Base-by-base conservation (phyloP, 2,113 vertebrate genomes). In the Carassius auratus region DNA sequence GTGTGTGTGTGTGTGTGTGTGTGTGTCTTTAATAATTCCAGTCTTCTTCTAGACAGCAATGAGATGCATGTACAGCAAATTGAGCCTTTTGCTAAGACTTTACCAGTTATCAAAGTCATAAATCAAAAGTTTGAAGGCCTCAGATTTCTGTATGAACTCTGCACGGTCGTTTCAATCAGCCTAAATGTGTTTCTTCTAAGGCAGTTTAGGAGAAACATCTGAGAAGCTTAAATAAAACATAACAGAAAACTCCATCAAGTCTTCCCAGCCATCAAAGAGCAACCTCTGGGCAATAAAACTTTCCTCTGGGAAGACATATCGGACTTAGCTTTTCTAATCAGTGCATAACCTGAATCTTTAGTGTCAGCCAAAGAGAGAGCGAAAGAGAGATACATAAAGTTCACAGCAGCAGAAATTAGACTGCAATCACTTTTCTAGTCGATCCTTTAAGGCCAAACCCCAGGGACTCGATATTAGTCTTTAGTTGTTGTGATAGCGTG, bases 401-500 rank as follows among this genome's bases (percentile, higher is more conserved):
- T 38, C 4, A 50, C 10, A 23, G 17, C 61, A 38, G 19, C 45
- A 61, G 33, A 5, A 75, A 36, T 55, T 13, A 73, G 45, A 68
- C 77, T 73, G 6, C 64, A 84, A 84, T 69, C 76, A 90, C 33
- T 84, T 38, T n/a, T n/a, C 73, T 14, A 26, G 73, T n/a, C 3
- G 5, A 76, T 33, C 23, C 50, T 76, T 76, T 76, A 55, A 55
- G 26, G 38, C 48, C 50, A 33, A 36, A 55, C 84, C 80, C 42
- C 76, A 69, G 38, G 61, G 80, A 55, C 62, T 71, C 73, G 42
- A 79, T 85, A 50, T 76, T 23, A 73, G 85, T 84, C 87, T 55
- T 85, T 33, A 45, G 74, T 42, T 85, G 79, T 57, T 73, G 71
- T 82, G 66, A 79, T 81, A 69, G 45, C 69, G 19, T 81, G 86